A percentile compares a stretch with the other conserved stretches of the same genome.
Conservation (phyloP, 2,113 vertebrate genomes). For the Chunga burmeisteri region DNA sequence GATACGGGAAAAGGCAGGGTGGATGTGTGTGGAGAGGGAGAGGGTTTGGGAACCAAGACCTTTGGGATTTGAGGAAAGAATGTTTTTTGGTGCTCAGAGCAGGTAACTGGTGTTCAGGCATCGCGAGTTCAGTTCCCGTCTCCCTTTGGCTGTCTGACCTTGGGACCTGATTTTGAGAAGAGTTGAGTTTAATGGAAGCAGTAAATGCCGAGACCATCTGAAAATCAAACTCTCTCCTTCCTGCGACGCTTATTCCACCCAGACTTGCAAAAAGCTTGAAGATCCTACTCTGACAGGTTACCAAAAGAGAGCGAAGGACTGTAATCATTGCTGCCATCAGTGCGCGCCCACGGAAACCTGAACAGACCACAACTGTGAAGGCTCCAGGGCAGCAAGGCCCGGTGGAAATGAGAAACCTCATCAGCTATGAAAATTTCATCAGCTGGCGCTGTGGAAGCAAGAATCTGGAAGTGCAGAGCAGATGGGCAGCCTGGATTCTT, state of each 20-base stretch:
- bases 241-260: neutral
- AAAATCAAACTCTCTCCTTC: neutral
- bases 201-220: neutral
- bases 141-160: neutral
- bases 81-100: neutral
- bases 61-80: neutral
- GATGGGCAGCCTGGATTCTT: slow-evolving; percentile 79
- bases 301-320: neutral
- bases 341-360: slow-evolving; percentile 21
- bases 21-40: neutral
- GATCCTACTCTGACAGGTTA: neutral
- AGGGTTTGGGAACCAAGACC: neutral
- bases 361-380: slow-evolving; percentile 64
- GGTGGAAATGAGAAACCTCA: slow-evolving; percentile 66
- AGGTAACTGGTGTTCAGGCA: neutral
- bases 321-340: slow-evolving; percentile 14
- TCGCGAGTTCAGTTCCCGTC: neutral
- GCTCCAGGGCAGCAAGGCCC: slow-evolving; percentile 45
- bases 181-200: neutral
- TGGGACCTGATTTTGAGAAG: neutral
- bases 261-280: neutral
- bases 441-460: slow-evolving; percentile 66
- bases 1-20: neutral
- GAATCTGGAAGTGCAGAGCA: slow-evolving; percentile 72
- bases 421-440: slow-evolving; percentile 79